phyloP scores from a whole-genome alignment of 1,140 invertebrate species.

The Hetaerina americana region DNA sequence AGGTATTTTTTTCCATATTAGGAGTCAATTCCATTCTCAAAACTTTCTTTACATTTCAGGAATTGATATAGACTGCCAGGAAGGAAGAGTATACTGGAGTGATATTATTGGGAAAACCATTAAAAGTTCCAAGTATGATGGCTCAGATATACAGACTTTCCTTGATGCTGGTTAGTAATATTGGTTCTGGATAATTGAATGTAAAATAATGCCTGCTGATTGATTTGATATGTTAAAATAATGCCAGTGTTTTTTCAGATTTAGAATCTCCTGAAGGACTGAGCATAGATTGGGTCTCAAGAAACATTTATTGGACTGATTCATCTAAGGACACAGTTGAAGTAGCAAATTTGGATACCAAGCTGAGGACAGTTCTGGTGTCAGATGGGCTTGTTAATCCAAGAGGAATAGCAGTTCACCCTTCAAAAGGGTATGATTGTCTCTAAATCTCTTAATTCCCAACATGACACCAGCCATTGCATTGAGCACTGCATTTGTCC shows the following conservation, averaged over 20 bases:
- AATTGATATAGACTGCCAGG: slow-evolving; percentile 75
- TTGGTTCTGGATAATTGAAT: not conserved
- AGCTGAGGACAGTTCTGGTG: slow-evolving; percentile 61
- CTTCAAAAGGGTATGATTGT: slow-evolving; percentile 59
- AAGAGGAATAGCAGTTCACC: slow-evolving; percentile 87
- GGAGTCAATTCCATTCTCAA: too few species aligned
- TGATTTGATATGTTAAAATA: not conserved
- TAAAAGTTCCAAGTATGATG: slow-evolving; percentile 58
- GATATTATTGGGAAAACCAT: slow-evolving; percentile 69
- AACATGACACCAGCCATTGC: slow-evolving; percentile 7
- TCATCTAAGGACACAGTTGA: slow-evolving; percentile 78
- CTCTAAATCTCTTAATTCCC: slow-evolving; percentile 1
- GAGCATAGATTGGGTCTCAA: slow-evolving; percentile 79
- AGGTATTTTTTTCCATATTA: too few species aligned
- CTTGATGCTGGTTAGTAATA: slow-evolving; percentile 37
- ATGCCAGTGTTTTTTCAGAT: slow-evolving; percentile 37
- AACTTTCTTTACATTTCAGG: slow-evolving; percentile 44
- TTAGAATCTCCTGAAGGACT: slow-evolving; percentile 85
- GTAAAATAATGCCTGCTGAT: too few species aligned
- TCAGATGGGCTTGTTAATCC: slow-evolving; percentile 73
- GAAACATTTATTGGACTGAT: slow-evolving; percentile 95
- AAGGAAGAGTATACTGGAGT: slow-evolving; percentile 77
- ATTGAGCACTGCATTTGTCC: not conserved
- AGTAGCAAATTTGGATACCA: slow-evolving; percentile 74
- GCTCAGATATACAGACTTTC: slow-evolving; percentile 48